phyloP scores from a whole-genome alignment of 2,888 invertebrate genomes.

The Drosophila mulleri region DNA sequence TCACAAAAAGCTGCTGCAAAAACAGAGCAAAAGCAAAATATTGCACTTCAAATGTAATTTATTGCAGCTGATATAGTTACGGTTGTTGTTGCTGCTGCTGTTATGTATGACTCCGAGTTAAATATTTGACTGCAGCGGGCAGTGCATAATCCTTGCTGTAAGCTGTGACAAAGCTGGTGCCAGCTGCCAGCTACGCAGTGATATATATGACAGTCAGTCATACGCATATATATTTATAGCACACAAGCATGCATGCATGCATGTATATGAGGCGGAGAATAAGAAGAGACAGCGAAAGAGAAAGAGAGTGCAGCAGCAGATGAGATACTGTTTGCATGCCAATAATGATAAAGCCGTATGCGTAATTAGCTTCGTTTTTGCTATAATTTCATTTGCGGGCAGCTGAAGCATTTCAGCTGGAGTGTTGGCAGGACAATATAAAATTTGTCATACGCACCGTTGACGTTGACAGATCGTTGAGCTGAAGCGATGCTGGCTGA shows the following conservation, averaged over 20 bases:
- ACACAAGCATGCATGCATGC: not conserved
- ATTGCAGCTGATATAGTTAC: slow-evolving; percentile 8
- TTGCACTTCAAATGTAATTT: slow-evolving; percentile 37
- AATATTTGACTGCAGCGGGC: slow-evolving; percentile 13
- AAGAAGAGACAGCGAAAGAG: not conserved
- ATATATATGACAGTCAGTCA: slow-evolving; percentile 8
- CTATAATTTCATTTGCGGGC: slow-evolving; percentile 6
- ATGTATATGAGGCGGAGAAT: not conserved
- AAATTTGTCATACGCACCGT: slow-evolving; percentile 80
- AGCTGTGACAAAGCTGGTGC: slow-evolving; percentile 27
- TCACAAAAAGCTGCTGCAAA: slow-evolving; percentile 8
- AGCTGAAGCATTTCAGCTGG: slow-evolving; percentile 35
- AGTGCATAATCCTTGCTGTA: slow-evolving; percentile 42
- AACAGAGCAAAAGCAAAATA: slow-evolving; percentile 11
- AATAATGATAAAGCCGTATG: slow-evolving; percentile 46
- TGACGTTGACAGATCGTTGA: slow-evolving; percentile 79
- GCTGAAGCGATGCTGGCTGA: slow-evolving; percentile 51
- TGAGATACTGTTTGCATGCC: slow-evolving; percentile 24
- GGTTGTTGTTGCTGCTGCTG: not conserved
- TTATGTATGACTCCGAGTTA: slow-evolving; percentile 18
- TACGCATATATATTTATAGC: not conserved
- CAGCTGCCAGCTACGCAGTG: slow-evolving; percentile 16
- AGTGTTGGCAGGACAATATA: slow-evolving; percentile 56
- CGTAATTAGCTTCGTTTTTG: slow-evolving; percentile 48
- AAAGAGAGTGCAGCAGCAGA: not conserved